Conservation (phyloP, 2,888 invertebrate genomes). For the Thymelicus acteon region DNA sequence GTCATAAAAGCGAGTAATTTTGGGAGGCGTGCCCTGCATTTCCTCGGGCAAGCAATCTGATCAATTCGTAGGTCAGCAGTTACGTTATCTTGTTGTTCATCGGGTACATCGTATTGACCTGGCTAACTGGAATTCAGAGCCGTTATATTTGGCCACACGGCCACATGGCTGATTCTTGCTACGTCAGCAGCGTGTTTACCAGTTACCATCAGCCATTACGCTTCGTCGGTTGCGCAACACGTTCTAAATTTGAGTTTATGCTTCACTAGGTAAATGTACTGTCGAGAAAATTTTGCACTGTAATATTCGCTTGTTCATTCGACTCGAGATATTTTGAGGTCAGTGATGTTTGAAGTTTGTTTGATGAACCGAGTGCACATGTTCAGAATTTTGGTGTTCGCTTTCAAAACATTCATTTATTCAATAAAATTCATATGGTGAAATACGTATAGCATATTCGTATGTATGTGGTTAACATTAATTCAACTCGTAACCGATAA, state of each 20-base stretch:
- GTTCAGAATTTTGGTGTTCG: conserved; percentile 1
- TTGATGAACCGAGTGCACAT: conserved; percentile 13
- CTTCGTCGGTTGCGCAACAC: conserved; percentile 55
- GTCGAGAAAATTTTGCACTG: conserved; percentile 41
- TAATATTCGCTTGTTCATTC: conserved; percentile 13
- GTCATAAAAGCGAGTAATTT: conserved; percentile 58
- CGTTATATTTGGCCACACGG: conserved; percentile 59
- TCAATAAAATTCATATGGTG: no score
- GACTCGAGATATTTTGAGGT: conserved; percentile 14
- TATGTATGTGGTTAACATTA: no score
- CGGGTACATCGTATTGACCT: conserved; percentile 67
- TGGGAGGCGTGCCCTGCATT: conserved; percentile 58
- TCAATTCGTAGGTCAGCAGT: conserved; percentile 67
- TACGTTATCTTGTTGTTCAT: conserved; percentile 59
- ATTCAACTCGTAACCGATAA: background rate
- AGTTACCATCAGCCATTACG: conserved; percentile 46
- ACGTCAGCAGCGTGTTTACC: conserved; percentile 48
- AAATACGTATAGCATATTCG: no score
- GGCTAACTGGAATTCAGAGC: conserved; percentile 61
- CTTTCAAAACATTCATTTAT: conserved; percentile 3
- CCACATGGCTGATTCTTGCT: conserved; percentile 47
- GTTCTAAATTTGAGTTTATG: conserved; percentile 49
- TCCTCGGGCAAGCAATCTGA: conserved; percentile 57
- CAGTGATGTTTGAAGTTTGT: conserved; percentile 18
- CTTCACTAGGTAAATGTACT: conserved; percentile 46